Conservation (phyloP, 2,113 vertebrate species). For the Solea senegalensis region DNA sequence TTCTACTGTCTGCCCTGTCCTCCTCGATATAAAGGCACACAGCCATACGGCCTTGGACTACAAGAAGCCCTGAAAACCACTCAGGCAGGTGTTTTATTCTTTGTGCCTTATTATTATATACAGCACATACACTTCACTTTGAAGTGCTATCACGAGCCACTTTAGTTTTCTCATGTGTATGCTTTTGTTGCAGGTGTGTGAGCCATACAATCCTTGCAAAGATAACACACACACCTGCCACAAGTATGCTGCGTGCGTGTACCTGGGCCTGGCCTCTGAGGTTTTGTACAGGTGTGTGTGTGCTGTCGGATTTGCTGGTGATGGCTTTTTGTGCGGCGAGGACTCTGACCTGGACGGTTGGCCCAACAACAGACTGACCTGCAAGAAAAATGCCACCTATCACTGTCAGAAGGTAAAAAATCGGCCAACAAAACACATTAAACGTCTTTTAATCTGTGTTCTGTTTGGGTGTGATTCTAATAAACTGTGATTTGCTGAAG, state of each 20-base stretch:
- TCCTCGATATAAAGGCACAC: conserved; percentile 89
- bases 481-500: conserved; percentile 71
- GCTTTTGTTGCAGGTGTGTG: conserved; percentile 85
- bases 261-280: conserved; percentile 91
- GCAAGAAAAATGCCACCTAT: conserved; percentile 91
- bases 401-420: conserved; percentile 89
- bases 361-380: conserved; percentile 90
- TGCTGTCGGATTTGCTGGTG: conserved; percentile 92
- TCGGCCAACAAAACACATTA: neutral
- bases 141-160: neutral
- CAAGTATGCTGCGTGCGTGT: conserved; percentile 87
- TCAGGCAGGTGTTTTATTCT: conserved; percentile 77
- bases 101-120: neutral
- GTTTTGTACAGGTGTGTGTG: conserved; percentile 94
- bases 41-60: conserved; percentile 90
- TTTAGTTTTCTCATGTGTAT: neutral
- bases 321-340: conserved; percentile 93
- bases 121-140: neutral
- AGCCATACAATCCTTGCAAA: conserved; percentile 94
- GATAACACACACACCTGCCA: conserved; percentile 94
- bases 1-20: conserved; percentile 95
- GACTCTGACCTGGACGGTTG: conserved; percentile 97
- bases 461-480: neutral
- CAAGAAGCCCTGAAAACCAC: conserved; percentile 85
- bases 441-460: neutral